Base-by-base conservation (phyloP, 1,140 invertebrate genomes). In the Sminthurides bifidus region DNA sequence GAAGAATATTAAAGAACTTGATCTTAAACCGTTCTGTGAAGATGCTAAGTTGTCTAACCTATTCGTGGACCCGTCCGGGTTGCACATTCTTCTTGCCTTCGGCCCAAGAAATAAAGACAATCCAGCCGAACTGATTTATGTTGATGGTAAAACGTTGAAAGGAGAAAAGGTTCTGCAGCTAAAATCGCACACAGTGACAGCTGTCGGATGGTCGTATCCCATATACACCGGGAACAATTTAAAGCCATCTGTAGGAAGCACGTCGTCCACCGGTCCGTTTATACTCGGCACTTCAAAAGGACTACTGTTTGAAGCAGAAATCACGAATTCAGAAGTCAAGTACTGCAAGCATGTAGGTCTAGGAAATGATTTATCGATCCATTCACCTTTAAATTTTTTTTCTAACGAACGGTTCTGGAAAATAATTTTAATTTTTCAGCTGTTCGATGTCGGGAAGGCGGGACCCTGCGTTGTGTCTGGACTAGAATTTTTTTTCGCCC, bases 241-340 rank as follows among this genome's bases (percentile, higher is more conserved):
- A 5, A n/a, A n/a, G n/a, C n/a, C n/a, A n/a, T 26, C 1, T 0
- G 24, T 33, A 2, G 56, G 41, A 3, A 48, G 33, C 46, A 75
- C 70, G 4, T 79, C 78, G 1, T 41, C 58, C 10, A 76, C 75
- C 21, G 85, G 85, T 3, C 78, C 85, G 1, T 91, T 95, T 61
- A 71, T 96, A 19, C 66, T 95, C 3, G 92, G 92, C 19, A 94
- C 90, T 0, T 86, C 85, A 15, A 86, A 85, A 68, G 92, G 91
- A 21, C 70, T 89, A n/a, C 85, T 96, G 61, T 82, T 92, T 71
- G 92, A 95, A 70, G 87, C 85, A 1, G 89, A 93, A 70, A 75
- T 96, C 38, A 79, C 79, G 27, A 73, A 80, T 23, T 82, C 85
- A 33, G 85, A 83, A 65, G 85, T 87, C 48, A 82, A 84, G 67